Conservation (phyloP, 2,113 vertebrate species). For the Clarias macrocephalus region DNA sequence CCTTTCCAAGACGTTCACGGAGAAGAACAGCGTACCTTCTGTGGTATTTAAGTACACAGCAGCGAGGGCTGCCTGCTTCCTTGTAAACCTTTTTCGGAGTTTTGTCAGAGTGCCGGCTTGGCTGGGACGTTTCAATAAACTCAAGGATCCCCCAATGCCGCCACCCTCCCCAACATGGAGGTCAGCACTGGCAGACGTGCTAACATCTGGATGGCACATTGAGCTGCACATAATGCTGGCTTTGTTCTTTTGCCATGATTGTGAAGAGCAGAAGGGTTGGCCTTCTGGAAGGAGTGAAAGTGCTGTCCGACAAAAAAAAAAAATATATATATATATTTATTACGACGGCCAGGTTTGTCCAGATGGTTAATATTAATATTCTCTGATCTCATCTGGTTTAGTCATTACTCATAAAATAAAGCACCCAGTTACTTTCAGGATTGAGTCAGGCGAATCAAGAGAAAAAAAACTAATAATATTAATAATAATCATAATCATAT, state of each 20-base stretch:
- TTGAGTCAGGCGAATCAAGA: not conserved
- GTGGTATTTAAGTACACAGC: constrained; percentile 37
- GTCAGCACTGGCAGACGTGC: constrained; percentile 67
- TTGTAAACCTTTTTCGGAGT: constrained; percentile 49
- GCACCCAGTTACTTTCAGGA: not conserved
- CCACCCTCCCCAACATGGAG: constrained; percentile 58
- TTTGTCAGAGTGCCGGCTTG: constrained; percentile 50
- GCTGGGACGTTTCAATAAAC: constrained; percentile 67
- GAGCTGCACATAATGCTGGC: constrained; percentile 75
- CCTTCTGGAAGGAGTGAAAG: constrained; percentile 64
- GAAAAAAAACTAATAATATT: not conserved
- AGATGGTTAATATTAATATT: constrained; percentile 44
- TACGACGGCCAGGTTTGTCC: constrained; percentile 28
- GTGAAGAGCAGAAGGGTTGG: constrained; percentile 67
- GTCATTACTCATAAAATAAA: constrained; percentile 2
- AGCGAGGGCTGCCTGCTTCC: constrained; percentile 29
- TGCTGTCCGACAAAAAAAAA: constrained; percentile 51
- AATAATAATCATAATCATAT: not conserved
- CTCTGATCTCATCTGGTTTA: constrained; percentile 32
- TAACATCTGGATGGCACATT: constrained; percentile 84
- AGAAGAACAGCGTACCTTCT: constrained; percentile 27
- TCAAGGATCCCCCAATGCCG: constrained; percentile 34
- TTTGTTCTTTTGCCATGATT: constrained; percentile 75
- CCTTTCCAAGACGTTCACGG: constrained; percentile 6
- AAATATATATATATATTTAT: not conserved